These are phyloP conservation scores for Suricata suricatta DNA, from an alignment of 2,113 vertebrate genomes.

Conservation along the genomic window DNA sequence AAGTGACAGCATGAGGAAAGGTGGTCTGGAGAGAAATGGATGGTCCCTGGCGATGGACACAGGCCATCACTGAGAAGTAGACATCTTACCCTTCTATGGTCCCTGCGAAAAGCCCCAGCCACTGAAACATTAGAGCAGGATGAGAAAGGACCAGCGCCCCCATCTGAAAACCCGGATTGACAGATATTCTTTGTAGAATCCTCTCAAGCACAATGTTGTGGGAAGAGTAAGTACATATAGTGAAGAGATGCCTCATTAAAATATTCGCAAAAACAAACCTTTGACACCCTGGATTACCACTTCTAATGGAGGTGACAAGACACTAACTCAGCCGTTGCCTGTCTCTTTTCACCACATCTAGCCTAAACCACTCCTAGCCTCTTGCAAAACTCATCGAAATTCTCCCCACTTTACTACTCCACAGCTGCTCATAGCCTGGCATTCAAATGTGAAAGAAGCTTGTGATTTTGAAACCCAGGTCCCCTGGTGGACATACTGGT, in stretches of 20 bases:
- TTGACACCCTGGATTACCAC: background rate
- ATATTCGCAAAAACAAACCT: background rate
- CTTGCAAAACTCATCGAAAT: background rate
- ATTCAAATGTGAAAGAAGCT: background rate
- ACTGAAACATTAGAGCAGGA: background rate
- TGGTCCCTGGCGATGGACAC: no score
- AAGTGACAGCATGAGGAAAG: background rate
- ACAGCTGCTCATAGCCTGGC: background rate
- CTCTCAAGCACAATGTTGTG: fast-evolving
- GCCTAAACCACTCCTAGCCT: background rate
- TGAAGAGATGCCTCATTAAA: background rate
- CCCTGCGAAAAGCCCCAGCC: background rate
- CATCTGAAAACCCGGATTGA: background rate
- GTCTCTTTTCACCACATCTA: background rate
- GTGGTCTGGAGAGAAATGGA: background rate
- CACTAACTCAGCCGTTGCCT: background rate
- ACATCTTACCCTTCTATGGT: background rate
- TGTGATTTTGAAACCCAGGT: background rate
- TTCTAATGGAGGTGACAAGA: background rate
- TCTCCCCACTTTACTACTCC: background rate
- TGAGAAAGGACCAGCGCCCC: background rate
- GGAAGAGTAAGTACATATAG: background rate
- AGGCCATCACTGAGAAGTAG: fast-evolving
- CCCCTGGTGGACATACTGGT: background rate
- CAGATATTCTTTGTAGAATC: background rate